These are phyloP conservation scores for Pristionchus entomophagus DNA, from an alignment of 2,888 invertebrate species.

Conservation along the genomic window DNA sequence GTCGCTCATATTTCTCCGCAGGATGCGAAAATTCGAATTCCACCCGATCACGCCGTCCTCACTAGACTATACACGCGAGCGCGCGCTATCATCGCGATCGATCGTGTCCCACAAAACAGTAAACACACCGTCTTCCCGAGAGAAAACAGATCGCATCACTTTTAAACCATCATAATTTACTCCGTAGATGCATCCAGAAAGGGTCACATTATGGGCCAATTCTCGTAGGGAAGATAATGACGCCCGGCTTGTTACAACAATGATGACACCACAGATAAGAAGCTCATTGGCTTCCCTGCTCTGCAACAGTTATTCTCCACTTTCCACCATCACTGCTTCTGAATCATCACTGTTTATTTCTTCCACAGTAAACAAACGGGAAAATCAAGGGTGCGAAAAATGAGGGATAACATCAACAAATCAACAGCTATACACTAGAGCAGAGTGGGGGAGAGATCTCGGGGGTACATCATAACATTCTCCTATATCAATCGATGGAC, in stretches of 20 bases:
- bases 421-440: neutral
- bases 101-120: neutral
- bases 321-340: neutral
- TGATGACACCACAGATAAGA: neutral
- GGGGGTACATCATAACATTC: constrained; percentile 25
- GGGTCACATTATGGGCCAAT: too few relatives aligned
- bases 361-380: constrained; percentile 19
- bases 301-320: neutral
- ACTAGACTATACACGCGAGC: constrained; percentile 31
- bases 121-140: neutral
- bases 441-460: neutral
- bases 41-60: neutral
- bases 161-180: too few relatives aligned
- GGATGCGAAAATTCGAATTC: neutral
- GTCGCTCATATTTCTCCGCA: too few relatives aligned
- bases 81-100: constrained; percentile 32
- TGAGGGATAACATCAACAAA: constrained; percentile 24
- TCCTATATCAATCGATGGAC: neutral
- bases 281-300: constrained; percentile 1
- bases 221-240: too few relatives aligned
- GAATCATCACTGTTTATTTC: neutral
- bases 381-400: neutral
- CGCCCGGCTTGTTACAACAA: too few relatives aligned
- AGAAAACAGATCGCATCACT: too few relatives aligned
- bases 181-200: too few relatives aligned